Conservation (phyloP, 2,888 invertebrate species). For the Rotaria macrura region DNA sequence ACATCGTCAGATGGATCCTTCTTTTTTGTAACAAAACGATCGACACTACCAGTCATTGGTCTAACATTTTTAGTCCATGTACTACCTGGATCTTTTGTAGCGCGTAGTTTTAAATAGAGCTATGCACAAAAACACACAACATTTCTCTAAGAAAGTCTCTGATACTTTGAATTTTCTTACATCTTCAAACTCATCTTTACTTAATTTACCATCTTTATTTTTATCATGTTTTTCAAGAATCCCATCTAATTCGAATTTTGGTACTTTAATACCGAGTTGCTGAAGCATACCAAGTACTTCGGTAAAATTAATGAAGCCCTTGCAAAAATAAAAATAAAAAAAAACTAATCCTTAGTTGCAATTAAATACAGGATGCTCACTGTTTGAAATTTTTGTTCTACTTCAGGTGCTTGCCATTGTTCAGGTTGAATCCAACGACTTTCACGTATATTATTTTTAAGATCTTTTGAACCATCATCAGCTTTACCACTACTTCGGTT, state of each 20-base stretch:
- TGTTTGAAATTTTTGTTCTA: not conserved
- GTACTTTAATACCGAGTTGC: not conserved
- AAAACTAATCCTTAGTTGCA: not conserved
- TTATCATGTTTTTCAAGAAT: conserved; percentile 37
- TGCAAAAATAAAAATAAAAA: not conserved
- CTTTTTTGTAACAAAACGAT: conserved; percentile 66
- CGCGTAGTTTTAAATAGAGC: conserved; percentile 68
- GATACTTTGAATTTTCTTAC: conserved; percentile 43
- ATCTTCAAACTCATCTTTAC: conserved; percentile 76
- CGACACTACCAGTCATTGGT: conserved; percentile 69
- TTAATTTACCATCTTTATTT: conserved; percentile 60
- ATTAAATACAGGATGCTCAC: too few relatives aligned
- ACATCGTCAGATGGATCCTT: conserved; percentile 62
- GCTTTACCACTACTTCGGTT: not conserved
- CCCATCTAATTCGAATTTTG: not conserved
- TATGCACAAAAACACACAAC: conserved; percentile 38
- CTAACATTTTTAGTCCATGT: conserved; percentile 84
- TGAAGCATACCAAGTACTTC: not conserved
- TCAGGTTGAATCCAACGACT: not conserved
- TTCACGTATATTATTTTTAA: not conserved
- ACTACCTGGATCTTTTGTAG: conserved; percentile 77
- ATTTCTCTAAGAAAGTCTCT: conserved; percentile 21
- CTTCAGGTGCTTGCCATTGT: not conserved
- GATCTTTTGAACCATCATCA: not conserved
- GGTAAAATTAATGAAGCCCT: not conserved